Evolutionary conservation across 35 echinoderm and acorn worm species (phyloP).

Genomic region (Ophioderma brevispina): DNA sequence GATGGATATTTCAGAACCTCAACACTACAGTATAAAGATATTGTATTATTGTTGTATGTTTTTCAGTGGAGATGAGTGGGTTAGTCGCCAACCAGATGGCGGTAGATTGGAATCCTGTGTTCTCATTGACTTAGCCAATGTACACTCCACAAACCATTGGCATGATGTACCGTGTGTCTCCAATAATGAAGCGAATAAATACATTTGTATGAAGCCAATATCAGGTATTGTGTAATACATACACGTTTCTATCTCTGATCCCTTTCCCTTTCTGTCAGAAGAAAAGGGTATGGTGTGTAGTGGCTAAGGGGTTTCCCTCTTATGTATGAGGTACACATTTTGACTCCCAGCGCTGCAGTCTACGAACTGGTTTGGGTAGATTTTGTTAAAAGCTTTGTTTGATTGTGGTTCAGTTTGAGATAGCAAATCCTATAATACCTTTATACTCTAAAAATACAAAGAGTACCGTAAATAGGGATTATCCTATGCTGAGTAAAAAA

Average conservation of each 20-base stretch:
- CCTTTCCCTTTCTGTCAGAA: background rate
- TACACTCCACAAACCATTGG: slow-evolving; percentile 91
- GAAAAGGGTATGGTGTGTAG: background rate
- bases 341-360: background rate
- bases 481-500: too few species aligned
- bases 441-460: too few species aligned
- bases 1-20: too few species aligned
- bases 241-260: background rate
- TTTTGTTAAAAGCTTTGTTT: too few species aligned
- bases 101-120: slow-evolving; percentile 73
- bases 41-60: too few species aligned
- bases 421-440: too few species aligned
- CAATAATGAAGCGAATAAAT: slow-evolving; percentile 48
- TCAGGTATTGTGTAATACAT: slow-evolving; percentile 16
- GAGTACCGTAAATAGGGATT: too few species aligned
- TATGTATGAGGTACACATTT: background rate
- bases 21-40: too few species aligned
- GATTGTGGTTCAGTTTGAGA: too few species aligned
- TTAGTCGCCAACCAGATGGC: slow-evolving; percentile 65
- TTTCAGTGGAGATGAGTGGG: slow-evolving; percentile 34
- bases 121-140: slow-evolving; percentile 63
- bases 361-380: too few species aligned
- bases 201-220: slow-evolving; percentile 70
- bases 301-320: background rate
- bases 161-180: slow-evolving; percentile 90